These are phyloP conservation scores for Apostichopus parvimensis DNA, from an alignment of 35 echinoderm and acorn worm species.

Conservation along the genomic window DNA sequence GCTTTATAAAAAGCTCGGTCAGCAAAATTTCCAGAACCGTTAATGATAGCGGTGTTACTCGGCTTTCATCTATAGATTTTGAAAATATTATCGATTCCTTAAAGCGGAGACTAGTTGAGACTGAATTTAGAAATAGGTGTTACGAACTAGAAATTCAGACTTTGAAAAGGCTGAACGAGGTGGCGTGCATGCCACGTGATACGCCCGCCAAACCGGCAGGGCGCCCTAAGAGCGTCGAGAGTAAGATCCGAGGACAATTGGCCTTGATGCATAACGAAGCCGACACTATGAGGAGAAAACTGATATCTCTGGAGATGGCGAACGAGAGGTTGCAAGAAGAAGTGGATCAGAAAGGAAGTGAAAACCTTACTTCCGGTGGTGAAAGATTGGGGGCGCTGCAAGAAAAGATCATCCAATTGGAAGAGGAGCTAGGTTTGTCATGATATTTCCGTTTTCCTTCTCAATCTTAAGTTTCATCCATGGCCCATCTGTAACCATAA, in stretches of 20 bases:
- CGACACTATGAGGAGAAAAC: constrained; percentile 82
- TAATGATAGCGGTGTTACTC: constrained; percentile 44
- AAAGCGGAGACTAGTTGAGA: constrained; percentile 70
- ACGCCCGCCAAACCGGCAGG: constrained; percentile 46
- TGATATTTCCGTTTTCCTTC: constrained; percentile 17
- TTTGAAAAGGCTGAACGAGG: constrained; percentile 80
- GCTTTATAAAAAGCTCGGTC: constrained; percentile 39
- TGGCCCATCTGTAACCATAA: too few relatives aligned
- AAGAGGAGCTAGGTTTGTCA: constrained; percentile 99
- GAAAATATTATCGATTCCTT: constrained; percentile 70
- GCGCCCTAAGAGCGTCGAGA: constrained; percentile 74
- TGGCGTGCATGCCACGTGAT: constrained; percentile 54
- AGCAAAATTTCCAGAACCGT: constrained; percentile 49
- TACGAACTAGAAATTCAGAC: constrained; percentile 83
- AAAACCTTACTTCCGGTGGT: constrained; percentile 16
- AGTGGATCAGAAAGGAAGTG: constrained; percentile 45
- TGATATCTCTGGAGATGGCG: constrained; percentile 72
- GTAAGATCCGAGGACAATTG: constrained; percentile 81
- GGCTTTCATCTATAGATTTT: constrained; percentile 40
- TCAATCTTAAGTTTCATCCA: too few relatives aligned
- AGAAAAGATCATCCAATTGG: constrained; percentile 83
- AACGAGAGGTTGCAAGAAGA: constrained; percentile 83
- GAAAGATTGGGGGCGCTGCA: constrained; percentile 70
- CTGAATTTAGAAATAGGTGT: constrained; percentile 63
- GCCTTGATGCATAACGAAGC: constrained; percentile 86